Evolutionary conservation across 2,888 invertebrate genomes (phyloP).

Genomic region (Cerastis leucographa): DNA sequence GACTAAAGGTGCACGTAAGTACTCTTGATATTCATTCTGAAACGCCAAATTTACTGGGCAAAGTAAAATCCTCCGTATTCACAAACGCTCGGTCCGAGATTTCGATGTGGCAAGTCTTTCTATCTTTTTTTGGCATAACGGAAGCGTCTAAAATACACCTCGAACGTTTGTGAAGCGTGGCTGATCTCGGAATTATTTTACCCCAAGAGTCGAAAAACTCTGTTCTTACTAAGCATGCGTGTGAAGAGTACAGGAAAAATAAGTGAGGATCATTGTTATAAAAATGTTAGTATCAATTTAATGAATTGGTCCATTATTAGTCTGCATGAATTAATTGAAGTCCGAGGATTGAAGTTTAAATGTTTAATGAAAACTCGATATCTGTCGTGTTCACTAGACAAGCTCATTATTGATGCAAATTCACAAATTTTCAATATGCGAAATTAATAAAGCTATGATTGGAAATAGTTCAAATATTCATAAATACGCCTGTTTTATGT

Average conservation of each 20-base stretch:
- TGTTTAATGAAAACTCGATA: constrained; percentile 46
- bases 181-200: background rate
- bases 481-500: background rate
- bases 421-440: constrained; percentile 16
- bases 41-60: background rate
- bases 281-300: background rate
- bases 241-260: background rate
- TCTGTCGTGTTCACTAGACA: constrained; percentile 31
- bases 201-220: background rate
- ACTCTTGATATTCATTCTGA: too few species aligned
- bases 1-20: too few species aligned
- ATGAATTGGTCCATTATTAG: background rate
- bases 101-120: background rate
- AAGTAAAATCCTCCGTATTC: background rate
- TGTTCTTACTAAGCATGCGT: background rate
- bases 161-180: background rate
- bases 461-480: constrained; percentile 28
- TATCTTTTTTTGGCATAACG: background rate
- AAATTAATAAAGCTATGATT: constrained; percentile 24
- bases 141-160: background rate
- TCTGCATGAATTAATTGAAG: constrained; percentile 6
- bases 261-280: background rate
- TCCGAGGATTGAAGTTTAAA: constrained; percentile 36
- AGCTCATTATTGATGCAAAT: constrained; percentile 51
- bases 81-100: background rate